Evolutionary conservation across 2,113 vertebrate genomes (phyloP).

Genomic region (Erinaceus europaeus): DNA sequence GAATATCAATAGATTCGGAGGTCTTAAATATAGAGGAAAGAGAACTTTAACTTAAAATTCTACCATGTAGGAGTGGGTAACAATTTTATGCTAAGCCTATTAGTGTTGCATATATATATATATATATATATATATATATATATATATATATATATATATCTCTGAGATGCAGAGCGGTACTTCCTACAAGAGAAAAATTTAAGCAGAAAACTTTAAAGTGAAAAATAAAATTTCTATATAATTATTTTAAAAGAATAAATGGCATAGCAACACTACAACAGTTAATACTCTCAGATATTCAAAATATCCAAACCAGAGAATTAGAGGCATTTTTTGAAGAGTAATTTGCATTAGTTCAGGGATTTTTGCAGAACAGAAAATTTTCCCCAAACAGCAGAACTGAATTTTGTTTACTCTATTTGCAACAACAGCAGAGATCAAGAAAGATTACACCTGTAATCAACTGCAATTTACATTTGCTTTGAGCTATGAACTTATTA

Average conservation of each 20-base stretch:
- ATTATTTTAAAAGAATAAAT: conserved; percentile 24
- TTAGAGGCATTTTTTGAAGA: conserved; percentile 25
- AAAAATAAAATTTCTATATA: not conserved
- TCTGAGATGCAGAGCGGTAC: not conserved
- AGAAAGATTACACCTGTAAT: conserved; percentile 43
- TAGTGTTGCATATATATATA: too few species aligned
- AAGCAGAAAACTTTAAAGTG: conserved; percentile 10
- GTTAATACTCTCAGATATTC: not conserved
- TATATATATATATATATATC: too few species aligned
- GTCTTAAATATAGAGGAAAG: not conserved
- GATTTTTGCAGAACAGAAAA: conserved; percentile 41
- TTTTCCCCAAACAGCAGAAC: not conserved
- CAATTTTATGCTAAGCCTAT: not conserved
- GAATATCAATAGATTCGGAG: not conserved
- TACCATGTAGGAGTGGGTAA: not conserved
- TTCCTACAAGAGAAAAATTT: not conserved
- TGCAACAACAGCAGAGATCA: conserved; percentile 43
- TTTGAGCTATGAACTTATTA: conserved; percentile 61
- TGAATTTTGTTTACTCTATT: not conserved
- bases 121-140: too few species aligned
- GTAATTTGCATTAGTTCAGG: conserved; percentile 55
- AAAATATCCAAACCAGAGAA: conserved; percentile 16
- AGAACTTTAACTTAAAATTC: not conserved
- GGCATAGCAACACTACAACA: not conserved
- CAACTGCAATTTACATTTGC: conserved; percentile 39